Evolutionary conservation across 2,797 vertebrate genomes (phyloP).

Genomic region (Vespertilio murinus): DNA sequence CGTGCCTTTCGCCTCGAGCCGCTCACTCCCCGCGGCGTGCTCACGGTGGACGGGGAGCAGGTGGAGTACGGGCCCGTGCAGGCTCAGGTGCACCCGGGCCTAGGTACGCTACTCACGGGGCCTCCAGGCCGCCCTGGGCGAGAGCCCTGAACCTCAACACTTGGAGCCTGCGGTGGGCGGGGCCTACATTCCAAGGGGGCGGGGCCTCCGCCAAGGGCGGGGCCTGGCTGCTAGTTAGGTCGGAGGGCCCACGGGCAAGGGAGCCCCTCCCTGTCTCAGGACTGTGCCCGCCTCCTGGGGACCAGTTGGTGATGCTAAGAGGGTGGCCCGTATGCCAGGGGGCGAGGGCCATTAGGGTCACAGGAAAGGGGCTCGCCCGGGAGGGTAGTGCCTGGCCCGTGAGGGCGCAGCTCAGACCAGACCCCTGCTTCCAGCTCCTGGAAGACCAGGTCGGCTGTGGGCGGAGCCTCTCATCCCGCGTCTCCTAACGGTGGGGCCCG

Average conservation of each 20-base stretch:
- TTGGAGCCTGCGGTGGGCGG: neutral
- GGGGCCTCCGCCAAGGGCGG: neutral
- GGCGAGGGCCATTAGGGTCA: neutral
- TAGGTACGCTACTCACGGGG: constrained; percentile 76
- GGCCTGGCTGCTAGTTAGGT: neutral
- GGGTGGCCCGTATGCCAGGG: neutral
- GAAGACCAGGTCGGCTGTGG: neutral
- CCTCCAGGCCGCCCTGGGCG: neutral
- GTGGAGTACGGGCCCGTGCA: constrained; percentile 94
- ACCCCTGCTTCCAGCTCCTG: rapidly evolving
- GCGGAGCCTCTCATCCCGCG: neutral
- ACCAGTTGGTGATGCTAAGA: neutral
- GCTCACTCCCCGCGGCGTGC: constrained; percentile 89
- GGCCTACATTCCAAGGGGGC: neutral
- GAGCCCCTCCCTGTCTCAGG: neutral
- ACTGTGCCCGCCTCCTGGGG: neutral
- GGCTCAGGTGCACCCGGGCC: constrained; percentile 88
- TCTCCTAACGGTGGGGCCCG: constrained; percentile 16
- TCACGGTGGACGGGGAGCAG: constrained; percentile 94
- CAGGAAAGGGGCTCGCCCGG: neutral
- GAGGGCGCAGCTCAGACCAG: neutral
- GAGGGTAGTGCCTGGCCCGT: neutral
- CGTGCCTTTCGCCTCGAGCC: constrained; percentile 94
- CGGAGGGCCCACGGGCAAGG: rapidly evolving
- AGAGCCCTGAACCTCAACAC: neutral